Evolutionary conservation across 2,113 vertebrate species (phyloP).

Genomic region (Oncorhynchus masou): DNA sequence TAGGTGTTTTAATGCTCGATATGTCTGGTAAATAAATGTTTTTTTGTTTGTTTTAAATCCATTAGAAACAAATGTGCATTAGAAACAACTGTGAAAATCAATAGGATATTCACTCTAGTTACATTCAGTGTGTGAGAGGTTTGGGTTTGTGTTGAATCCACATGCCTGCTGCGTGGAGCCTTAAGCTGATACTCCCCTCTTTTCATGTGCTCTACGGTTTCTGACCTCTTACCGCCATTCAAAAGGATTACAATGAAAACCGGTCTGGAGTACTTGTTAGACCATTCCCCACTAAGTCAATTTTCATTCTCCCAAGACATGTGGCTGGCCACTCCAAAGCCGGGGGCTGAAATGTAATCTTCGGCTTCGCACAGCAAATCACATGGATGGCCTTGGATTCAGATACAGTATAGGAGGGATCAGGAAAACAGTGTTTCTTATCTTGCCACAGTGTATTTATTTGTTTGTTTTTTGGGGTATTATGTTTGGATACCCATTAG

Average conservation of each 20-base stretch:
- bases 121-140: slow-evolving; percentile 29
- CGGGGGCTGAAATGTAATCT: slow-evolving; percentile 58
- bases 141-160: slow-evolving; percentile 7
- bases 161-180: background rate
- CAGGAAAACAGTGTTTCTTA: slow-evolving; percentile 14
- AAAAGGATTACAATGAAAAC: slow-evolving; percentile 54
- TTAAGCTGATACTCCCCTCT: slow-evolving; percentile 43
- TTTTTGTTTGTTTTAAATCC: too few relatives aligned
- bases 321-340: slow-evolving; percentile 36
- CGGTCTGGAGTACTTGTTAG: slow-evolving; percentile 25
- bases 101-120: slow-evolving; percentile 30
- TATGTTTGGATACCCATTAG: too few relatives aligned
- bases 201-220: slow-evolving; percentile 58
- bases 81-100: slow-evolving; percentile 23
- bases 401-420: slow-evolving; percentile 18
- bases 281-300: slow-evolving; percentile 27
- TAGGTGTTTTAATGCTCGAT: too few relatives aligned
- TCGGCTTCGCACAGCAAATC: slow-evolving; percentile 38
- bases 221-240: slow-evolving; percentile 48
- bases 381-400: slow-evolving; percentile 45
- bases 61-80: too few relatives aligned
- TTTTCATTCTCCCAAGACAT: slow-evolving; percentile 44
- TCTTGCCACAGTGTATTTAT: too few relatives aligned
- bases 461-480: too few relatives aligned
- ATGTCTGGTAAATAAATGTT: too few relatives aligned